Percentiles rank a stretch among this genome's conserved stretches.
Conservation (phyloP, 1,140 invertebrate genomes). For the Drosophila burlai region DNA sequence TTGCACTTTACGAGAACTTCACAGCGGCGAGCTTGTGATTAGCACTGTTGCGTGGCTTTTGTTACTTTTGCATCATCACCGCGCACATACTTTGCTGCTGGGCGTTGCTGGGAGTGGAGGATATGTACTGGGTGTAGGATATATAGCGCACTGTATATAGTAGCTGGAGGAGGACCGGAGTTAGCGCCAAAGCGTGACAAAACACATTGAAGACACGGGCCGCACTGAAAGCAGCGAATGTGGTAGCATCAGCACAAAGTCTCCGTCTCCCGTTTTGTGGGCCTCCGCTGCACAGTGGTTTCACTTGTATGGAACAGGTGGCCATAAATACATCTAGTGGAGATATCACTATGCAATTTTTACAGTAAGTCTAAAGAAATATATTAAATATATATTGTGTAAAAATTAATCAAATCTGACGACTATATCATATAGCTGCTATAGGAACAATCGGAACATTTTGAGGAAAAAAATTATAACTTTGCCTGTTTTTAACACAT, state of each 20-base stretch:
- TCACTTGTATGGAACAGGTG: too few species aligned
- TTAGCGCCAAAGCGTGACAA: constrained; percentile 77
- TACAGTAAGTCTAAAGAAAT: too few species aligned
- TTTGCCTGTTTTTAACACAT: too few species aligned
- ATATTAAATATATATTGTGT: too few species aligned
- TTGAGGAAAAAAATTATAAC: too few species aligned
- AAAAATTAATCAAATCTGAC: too few species aligned
- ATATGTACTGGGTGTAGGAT: constrained; percentile 7
- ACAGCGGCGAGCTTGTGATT: constrained; percentile 11
- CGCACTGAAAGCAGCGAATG: constrained; percentile 77
- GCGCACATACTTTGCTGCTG: constrained; percentile 64
- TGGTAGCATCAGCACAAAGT: constrained; percentile 81
- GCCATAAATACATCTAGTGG: too few species aligned
- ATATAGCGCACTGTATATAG: constrained; percentile 11
- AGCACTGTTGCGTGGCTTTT: constrained; percentile 21
- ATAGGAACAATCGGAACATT: too few species aligned
- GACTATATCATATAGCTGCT: too few species aligned
- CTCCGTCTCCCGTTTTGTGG: constrained; percentile 61
- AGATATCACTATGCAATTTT: too few species aligned
- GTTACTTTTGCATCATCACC: constrained; percentile 52
- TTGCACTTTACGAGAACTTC: constrained; percentile 58
- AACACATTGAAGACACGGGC: constrained; percentile 82
- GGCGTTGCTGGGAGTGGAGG: constrained; percentile 26
- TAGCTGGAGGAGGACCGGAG: constrained; percentile 33
- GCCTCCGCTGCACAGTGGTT: constrained; percentile 8